Conservation (phyloP, 37 sponge, comb jelly and placozoan species). For the Lycopodina hypogea region DNA sequence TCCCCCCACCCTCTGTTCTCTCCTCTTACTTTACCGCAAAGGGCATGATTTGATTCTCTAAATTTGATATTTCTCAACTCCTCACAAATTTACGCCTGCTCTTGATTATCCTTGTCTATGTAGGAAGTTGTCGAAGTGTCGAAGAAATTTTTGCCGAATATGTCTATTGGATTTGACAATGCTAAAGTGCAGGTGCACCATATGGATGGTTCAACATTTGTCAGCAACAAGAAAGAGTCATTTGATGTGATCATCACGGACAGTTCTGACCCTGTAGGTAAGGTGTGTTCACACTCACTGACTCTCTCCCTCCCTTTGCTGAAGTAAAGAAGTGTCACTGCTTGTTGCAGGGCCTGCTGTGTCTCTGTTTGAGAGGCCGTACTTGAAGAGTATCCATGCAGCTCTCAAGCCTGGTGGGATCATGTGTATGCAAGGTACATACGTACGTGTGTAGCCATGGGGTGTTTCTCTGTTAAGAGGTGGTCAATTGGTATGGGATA, state of each 20-base stretch:
- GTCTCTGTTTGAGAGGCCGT: slow-evolving; percentile 64
- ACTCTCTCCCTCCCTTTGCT: not conserved
- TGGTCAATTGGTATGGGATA: no score
- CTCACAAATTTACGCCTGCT: no score
- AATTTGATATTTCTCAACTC: no score
- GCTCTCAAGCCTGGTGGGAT: slow-evolving; percentile 79
- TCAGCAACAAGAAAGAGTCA: slow-evolving; percentile 22
- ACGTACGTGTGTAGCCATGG: not conserved
- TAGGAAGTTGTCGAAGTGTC: slow-evolving; percentile 34
- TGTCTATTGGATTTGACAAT: slow-evolving; percentile 53
- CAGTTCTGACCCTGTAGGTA: slow-evolving; percentile 76
- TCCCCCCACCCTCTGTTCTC: no score
- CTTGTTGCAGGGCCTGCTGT: slow-evolving; percentile 67
- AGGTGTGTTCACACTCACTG: not conserved
- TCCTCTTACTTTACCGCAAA: no score
- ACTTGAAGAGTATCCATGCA: slow-evolving; percentile 62
- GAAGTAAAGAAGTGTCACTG: not conserved
- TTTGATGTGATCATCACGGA: slow-evolving; percentile 96
- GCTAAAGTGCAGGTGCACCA: slow-evolving; percentile 62
- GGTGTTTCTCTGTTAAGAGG: not conserved
- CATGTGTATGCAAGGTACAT: slow-evolving; percentile 77
- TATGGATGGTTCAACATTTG: slow-evolving; percentile 70
- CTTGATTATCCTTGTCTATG: no score
- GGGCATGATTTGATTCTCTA: no score
- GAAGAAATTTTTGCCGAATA: slow-evolving; percentile 75